phyloP scores from a whole-genome alignment of 2,113 vertebrate genomes.

The Chascanopsetta lugubris region DNA sequence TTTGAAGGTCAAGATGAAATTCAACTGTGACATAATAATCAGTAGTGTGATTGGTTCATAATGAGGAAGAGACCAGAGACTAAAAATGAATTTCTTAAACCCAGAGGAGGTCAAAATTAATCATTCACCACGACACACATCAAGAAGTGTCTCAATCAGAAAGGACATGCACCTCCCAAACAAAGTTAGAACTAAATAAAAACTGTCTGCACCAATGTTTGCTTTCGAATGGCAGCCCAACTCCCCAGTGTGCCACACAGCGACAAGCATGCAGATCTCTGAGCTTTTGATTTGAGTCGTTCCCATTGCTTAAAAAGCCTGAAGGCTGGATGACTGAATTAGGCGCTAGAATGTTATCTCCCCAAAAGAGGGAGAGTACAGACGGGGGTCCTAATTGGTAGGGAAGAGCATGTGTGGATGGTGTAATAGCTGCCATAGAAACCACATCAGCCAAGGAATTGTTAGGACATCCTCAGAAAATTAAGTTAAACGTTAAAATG shows the following conservation, averaged over 20 bases:
- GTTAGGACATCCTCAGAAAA: conserved; percentile 78
- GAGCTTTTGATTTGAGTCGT: conserved; percentile 70
- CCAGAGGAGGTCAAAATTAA: conserved; percentile 44
- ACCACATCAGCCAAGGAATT: conserved; percentile 77
- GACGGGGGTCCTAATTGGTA: conserved; percentile 79
- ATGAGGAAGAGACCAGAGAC: conserved; percentile 3
- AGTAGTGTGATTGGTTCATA: conserved; percentile 18
- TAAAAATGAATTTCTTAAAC: conserved; percentile 2
- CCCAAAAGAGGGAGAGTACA: conserved; percentile 58
- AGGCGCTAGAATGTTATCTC: conserved; percentile 78
- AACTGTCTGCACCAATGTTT: conserved; percentile 58
- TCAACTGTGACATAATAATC: conserved; percentile 37
- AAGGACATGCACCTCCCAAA: conserved; percentile 51
- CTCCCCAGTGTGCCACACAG: conserved; percentile 44
- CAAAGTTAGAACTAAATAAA: conserved; percentile 65
- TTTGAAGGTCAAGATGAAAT: conserved; percentile 36
- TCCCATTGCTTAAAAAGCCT: conserved; percentile 62
- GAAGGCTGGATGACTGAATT: conserved; percentile 75
- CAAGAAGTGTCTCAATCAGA: conserved; percentile 57
- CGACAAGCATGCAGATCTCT: conserved; percentile 63
- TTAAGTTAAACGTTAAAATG: conserved; percentile 73
- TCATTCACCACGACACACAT: conserved; percentile 48
- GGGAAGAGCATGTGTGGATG: conserved; percentile 69
- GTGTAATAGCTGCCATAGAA: conserved; percentile 79
- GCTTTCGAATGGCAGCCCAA: conserved; percentile 40